phyloP scores from a whole-genome alignment of 2,113 vertebrate genomes.

The Sakesphorus luctuosus region DNA sequence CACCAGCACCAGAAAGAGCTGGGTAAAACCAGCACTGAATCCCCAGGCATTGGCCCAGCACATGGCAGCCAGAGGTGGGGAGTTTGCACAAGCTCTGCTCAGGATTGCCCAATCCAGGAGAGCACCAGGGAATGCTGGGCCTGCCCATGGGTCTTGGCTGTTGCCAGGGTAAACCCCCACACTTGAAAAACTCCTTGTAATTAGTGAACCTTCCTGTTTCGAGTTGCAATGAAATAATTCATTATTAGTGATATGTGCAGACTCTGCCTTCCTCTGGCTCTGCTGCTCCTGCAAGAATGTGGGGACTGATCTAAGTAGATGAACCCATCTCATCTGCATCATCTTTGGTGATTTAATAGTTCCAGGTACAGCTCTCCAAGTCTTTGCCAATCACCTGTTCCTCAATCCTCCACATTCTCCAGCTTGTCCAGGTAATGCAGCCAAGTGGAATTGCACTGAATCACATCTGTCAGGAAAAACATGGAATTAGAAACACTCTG shows the following conservation, averaged over 20 bases:
- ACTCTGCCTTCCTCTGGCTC: not conserved
- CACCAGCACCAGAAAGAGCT: not conserved
- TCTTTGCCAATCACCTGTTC: not conserved
- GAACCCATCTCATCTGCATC: not conserved
- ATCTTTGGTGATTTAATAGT: not conserved
- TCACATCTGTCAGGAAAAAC: not conserved
- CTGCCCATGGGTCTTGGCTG: not conserved
- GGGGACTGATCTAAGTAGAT: not conserved
- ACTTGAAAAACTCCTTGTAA: not conserved
- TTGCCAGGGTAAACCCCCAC: not conserved
- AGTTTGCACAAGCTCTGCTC: not conserved
- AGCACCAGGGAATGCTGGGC: not conserved
- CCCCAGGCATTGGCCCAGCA: not conserved
- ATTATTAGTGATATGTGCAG: not conserved
- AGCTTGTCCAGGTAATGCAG: not conserved
- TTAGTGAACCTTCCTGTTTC: not conserved
- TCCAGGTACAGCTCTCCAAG: not conserved
- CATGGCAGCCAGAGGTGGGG: not conserved
- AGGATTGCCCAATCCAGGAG: not conserved
- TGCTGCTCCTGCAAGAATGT: conserved; percentile 11
- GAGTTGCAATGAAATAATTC: conserved; percentile 1
- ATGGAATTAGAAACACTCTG: not conserved
- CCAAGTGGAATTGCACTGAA: not conserved
- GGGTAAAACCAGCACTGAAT: not conserved
- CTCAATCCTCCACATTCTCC: not conserved